Evolutionary conservation across 2,888 invertebrate species (phyloP), one percentile per base, ranked within the genome.

Genomic region (Meiosimyza platycephala): DNA sequence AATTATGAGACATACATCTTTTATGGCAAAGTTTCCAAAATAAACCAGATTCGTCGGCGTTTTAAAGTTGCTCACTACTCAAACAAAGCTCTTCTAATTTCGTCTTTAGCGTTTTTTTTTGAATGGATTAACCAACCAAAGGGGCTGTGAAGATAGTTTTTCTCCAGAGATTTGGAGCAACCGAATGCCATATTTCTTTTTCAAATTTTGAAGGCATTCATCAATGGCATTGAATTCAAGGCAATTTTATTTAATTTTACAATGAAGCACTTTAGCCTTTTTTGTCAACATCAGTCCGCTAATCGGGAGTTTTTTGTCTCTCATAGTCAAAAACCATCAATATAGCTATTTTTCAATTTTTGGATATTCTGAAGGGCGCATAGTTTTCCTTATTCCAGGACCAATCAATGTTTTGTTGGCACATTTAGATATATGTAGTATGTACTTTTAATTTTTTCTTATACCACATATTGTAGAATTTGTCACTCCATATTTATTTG

Each of bases 61-160:
- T n/a, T n/a, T n/a, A n/a, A n/a, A n/a, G n/a, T n/a, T n/a, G n/a
- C n/a, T n/a, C n/a, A n/a, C n/a, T n/a, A n/a, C n/a, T n/a, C n/a
- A n/a, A n/a, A n/a, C n/a, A n/a, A n/a, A n/a, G n/a, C n/a, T 74
- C 71, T 28, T 71, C 64, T 11, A 73, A 66, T 60, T 59, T 69
- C 55, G 54, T 16, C 59, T 65, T 59, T 18, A 73, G 33, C 55
- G 66, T 54, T 18, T 40, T 13, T 12, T 65, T 66, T n/a, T n/a
- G 28, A 70, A 73, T 13, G 73, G 73, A 55, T 75, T 68, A 12
- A 72, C 72, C n/a, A 72, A 52, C 33, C 64, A n/a, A n/a, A n/a
- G 67, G 9, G 67, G 71, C 18, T 71, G 64, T 16, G 69, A 57
- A 48, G 66, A 72, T 47, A 72, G 66, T 28, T 74, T 72, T 62